Conservation (phyloP, 2,113 vertebrate species). For the Pachypanchax playfairii region DNA sequence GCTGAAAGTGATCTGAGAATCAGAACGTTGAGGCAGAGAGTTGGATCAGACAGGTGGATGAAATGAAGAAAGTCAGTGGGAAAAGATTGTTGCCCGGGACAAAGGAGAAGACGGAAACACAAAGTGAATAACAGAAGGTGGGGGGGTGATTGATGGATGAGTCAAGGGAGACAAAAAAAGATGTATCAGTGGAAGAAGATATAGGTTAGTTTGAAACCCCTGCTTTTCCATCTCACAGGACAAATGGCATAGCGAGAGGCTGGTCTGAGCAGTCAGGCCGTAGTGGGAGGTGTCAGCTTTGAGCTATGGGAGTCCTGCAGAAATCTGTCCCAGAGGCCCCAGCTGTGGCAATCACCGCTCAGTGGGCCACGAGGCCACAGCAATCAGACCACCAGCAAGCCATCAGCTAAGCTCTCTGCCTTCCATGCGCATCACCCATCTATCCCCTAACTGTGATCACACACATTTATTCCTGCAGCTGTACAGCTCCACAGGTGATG, state of each 20-base stretch:
- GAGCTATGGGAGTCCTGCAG: constrained; percentile 71
- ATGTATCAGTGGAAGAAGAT: constrained; percentile 62
- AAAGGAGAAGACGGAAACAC: constrained; percentile 41
- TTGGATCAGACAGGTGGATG: constrained; percentile 34
- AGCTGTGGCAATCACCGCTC: constrained; percentile 80
- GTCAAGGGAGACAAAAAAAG: constrained; percentile 56
- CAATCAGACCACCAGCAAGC: constrained; percentile 81
- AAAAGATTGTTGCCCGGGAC: constrained; percentile 15
- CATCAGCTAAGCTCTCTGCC: constrained; percentile 76
- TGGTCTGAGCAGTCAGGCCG: constrained; percentile 68
- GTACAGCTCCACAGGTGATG: constrained; percentile 34
- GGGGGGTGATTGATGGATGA: constrained; percentile 68
- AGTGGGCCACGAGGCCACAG: constrained; percentile 76
- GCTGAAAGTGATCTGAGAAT: constrained; percentile 79
- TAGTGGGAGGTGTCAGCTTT: constrained; percentile 74
- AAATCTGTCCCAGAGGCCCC: constrained; percentile 75
- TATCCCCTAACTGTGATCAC: constrained; percentile 64
- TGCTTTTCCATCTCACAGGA: constrained; percentile 73
- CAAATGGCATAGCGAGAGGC: constrained; percentile 71
- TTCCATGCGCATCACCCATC: constrained; percentile 56
- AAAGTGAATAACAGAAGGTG: constrained; percentile 48
- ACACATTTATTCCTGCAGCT: constrained; percentile 33
- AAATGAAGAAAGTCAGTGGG: constrained; percentile 11
- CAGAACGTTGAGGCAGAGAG: constrained; percentile 37
- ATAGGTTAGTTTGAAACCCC: constrained; percentile 65